phyloP scores from a whole-genome alignment of 2,113 vertebrate species.

The Leuciscus idus region DNA sequence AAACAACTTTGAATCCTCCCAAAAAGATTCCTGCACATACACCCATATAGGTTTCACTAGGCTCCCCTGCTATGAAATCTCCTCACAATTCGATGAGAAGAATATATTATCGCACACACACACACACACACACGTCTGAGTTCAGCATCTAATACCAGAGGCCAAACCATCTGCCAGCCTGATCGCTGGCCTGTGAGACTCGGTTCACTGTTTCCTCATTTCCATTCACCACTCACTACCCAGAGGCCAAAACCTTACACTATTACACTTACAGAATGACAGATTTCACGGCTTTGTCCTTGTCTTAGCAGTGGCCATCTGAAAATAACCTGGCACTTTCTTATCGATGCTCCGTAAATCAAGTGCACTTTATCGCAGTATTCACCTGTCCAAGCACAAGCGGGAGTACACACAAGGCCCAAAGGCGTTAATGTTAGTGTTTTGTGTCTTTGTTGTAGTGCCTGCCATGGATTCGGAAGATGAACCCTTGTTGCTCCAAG shows the following conservation, averaged over 20 bases:
- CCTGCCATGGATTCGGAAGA: slow-evolving; percentile 88
- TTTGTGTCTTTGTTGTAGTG: slow-evolving; percentile 63
- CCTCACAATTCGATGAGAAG: slow-evolving; percentile 52
- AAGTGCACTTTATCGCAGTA: slow-evolving; percentile 44
- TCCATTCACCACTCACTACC: slow-evolving; percentile 44
- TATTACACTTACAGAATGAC: slow-evolving; percentile 55
- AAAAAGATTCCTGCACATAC: neutral
- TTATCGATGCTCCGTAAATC: slow-evolving; percentile 56
- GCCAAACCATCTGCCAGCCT: slow-evolving; percentile 40
- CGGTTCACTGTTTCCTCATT: slow-evolving; percentile 42
- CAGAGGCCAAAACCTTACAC: slow-evolving; percentile 45
- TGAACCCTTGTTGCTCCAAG: slow-evolving; percentile 86
- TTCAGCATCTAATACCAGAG: slow-evolving; percentile 40
- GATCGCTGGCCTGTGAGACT: slow-evolving; percentile 48
- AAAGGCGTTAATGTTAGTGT: slow-evolving; percentile 23
- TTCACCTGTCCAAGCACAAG: slow-evolving; percentile 38
- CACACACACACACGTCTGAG: slow-evolving; percentile 5
- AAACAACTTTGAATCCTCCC: neutral
- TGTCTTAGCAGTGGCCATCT: slow-evolving; percentile 51
- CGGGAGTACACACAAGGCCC: neutral
- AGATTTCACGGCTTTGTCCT: slow-evolving; percentile 61
- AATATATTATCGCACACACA: slow-evolving; percentile 63
- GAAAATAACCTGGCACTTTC: slow-evolving; percentile 56
- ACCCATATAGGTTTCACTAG: neutral
- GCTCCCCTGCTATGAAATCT: slow-evolving; percentile 45